phyloP scores from a whole-genome alignment of 2,113 vertebrate genomes.

The Microtus ochrogaster region DNA sequence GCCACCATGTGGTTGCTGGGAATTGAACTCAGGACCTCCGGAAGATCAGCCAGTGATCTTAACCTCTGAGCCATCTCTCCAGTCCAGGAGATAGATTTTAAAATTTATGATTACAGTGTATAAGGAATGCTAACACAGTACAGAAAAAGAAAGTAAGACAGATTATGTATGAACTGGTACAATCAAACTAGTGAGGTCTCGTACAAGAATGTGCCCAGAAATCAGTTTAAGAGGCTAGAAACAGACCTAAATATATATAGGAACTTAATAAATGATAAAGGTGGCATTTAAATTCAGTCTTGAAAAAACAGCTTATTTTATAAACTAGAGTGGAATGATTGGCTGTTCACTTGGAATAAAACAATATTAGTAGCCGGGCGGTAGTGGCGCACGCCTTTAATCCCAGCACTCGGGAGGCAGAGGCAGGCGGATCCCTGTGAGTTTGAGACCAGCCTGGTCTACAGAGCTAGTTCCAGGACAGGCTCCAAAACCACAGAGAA shows the following conservation, averaged over 20 bases:
- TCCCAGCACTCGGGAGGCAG: too few species aligned
- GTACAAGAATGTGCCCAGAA: not conserved
- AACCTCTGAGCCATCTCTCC: too few species aligned
- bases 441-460: too few species aligned
- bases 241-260: constrained; percentile 35
- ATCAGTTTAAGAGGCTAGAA: not conserved
- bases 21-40: too few species aligned
- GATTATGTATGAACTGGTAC: not conserved
- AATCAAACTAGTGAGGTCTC: not conserved
- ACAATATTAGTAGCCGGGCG: not conserved
- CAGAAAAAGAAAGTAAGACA: not conserved
- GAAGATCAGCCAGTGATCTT: too few species aligned
- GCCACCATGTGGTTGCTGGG: too few species aligned
- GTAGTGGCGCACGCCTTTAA: too few species aligned
- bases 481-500: too few species aligned
- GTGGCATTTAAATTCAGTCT: constrained; percentile 55
- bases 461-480: too few species aligned
- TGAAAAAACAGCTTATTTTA: constrained; percentile 74
- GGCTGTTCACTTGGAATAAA: constrained; percentile 57
- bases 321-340: constrained; percentile 55
- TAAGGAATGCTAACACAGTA: not conserved
- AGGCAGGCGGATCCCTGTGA: too few species aligned
- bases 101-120: not conserved
- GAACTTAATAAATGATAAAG: constrained; percentile 70
- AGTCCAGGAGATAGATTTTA: not conserved